These are phyloP conservation scores for Lepidocyrtoides sp. DNA, from an alignment of 2,888 invertebrate species.

Conservation along the genomic window DNA sequence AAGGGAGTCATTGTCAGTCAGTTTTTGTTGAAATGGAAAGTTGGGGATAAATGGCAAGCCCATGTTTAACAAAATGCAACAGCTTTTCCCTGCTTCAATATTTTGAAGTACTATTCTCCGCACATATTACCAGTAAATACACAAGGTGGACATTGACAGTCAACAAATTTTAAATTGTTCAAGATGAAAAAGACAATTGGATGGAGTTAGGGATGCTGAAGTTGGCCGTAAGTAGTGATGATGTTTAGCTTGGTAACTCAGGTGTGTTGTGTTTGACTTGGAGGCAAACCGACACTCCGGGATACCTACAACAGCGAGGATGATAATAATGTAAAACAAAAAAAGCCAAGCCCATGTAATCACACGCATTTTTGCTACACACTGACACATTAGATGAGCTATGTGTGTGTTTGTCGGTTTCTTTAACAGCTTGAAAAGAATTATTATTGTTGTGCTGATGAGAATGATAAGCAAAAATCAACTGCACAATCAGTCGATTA, in stretches of 20 bases:
- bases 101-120: slow-evolving; percentile 10
- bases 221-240: slow-evolving; percentile 9
- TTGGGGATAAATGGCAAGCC: slow-evolving; percentile 22
- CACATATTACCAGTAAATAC: slow-evolving; percentile 25
- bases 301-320: slow-evolving; percentile 70
- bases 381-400: slow-evolving; percentile 55
- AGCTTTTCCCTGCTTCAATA: neutral
- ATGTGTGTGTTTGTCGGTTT: slow-evolving; percentile 20
- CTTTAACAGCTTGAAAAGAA: slow-evolving; percentile 14
- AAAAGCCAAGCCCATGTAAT: slow-evolving; percentile 75
- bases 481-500: slow-evolving; percentile 46
- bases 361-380: slow-evolving; percentile 65
- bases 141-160: slow-evolving; percentile 71
- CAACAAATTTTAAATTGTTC: slow-evolving; percentile 51
- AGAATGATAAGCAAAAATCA: slow-evolving; percentile 47
- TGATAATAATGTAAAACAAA: slow-evolving; percentile 45
- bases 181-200: slow-evolving; percentile 61
- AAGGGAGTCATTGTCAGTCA: slow-evolving; percentile 31
- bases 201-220: neutral
- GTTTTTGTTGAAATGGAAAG: neutral
- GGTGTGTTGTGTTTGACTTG: slow-evolving; percentile 75
- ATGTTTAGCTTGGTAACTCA: slow-evolving; percentile 57
- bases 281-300: slow-evolving; percentile 78
- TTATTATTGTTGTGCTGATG: slow-evolving; percentile 27
- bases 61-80: slow-evolving; percentile 32